These are phyloP conservation scores for Diglossa cyanea DNA, from an alignment of 2,797 vertebrate species.

Conservation along the genomic window DNA sequence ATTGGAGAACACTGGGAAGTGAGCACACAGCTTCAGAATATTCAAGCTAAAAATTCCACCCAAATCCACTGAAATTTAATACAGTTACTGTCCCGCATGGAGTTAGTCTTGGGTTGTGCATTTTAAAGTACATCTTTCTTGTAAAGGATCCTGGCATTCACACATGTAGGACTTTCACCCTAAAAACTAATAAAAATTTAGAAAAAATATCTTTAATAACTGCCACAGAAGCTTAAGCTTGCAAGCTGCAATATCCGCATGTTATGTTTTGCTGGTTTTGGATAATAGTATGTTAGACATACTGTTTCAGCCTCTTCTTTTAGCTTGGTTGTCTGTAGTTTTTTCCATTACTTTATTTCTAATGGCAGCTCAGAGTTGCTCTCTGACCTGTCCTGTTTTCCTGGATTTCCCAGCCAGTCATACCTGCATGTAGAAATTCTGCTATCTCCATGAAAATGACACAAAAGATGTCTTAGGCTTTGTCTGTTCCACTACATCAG, in stretches of 20 bases:
- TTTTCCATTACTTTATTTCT: neutral
- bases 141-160: neutral
- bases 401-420: neutral
- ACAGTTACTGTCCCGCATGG: neutral
- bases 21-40: neutral
- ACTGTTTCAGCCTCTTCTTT: neutral
- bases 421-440: neutral
- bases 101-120: neutral
- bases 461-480: neutral
- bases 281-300: neutral
- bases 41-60: constrained; percentile 14
- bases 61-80: neutral
- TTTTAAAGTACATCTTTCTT: neutral
- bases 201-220: neutral
- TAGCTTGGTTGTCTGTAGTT: neutral
- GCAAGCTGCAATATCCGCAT: neutral
- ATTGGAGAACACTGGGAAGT: constrained; percentile 13
- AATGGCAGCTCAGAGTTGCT: neutral
- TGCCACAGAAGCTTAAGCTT: neutral
- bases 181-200: neutral
- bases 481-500: neutral
- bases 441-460: neutral
- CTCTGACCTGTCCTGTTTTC: neutral
- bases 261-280: neutral
- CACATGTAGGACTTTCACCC: neutral